Evolutionary conservation across 1,140 invertebrate genomes (phyloP), one percentile per base, ranked within the genome.

Genomic region (Lucilia sericata): DNA sequence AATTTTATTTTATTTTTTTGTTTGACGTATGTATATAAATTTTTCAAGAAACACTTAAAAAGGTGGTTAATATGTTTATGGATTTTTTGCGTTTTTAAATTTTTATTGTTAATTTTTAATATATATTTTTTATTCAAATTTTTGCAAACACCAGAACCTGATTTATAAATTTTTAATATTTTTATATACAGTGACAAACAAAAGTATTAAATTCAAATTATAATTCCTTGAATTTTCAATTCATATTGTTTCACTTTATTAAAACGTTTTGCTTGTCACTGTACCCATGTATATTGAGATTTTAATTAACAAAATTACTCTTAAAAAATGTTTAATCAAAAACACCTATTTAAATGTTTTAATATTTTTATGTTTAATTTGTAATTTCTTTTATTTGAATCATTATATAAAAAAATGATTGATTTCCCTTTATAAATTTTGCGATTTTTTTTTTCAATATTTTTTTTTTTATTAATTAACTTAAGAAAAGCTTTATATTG

Each of bases 401-500:
- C 42, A 55, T 55, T 76, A 36, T 30, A 30, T 76, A 42, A 76
- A 76, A 36, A 42, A 42, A 42, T 42, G 42, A 42, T 42, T 42
- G 42, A 42, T 17, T 76, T 76, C 36, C 74, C 74, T n/a, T 42
- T 76, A 34, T 76, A 42, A 34, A 42, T 74, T 25, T 74, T 55
- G 51, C 17, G 51, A 55, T 55, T 55, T 55, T 55, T 55, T 55
- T 36, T 80, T 42, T 42, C 25, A 82, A 82, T 70, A 82, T 8
- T 82, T 70, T 82, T 82, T 4, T 82, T 82, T 60, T 78, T 78
- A 47, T 78, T 49, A 21, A 36, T 12, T 47, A 14, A 49, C n/a
- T n/a, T 21, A 49, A 70, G 19, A 60, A 82, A 82, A 82, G 82
- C 82, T 36, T 82, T 34, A 82, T 82, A 82, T 82, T 82, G 82